Evolutionary conservation across 1,140 invertebrate genomes (phyloP).

Genomic region (Halictus rubicundus): DNA sequence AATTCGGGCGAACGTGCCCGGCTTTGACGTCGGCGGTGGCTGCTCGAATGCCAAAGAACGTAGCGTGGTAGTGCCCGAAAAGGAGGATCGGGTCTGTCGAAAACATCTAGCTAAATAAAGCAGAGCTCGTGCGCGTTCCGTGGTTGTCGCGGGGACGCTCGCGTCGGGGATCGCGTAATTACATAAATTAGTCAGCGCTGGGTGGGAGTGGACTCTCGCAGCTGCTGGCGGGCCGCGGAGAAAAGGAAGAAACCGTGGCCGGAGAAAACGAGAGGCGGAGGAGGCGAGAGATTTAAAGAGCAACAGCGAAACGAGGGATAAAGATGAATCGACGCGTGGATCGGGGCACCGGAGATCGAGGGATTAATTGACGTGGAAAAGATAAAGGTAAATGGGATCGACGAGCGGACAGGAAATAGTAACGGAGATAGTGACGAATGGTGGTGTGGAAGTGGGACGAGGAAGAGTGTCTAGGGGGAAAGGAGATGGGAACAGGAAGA

Average conservation of each 20-base stretch:
- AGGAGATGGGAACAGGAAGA: conserved; percentile 21
- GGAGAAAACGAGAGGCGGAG: neutral
- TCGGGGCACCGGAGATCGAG: neutral
- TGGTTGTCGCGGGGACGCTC: conserved; percentile 8
- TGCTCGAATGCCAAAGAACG: no score
- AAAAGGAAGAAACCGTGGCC: no score
- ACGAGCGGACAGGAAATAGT: conserved; percentile 13
- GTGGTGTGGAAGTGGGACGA: neutral
- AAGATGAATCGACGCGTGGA: conserved; percentile 5
- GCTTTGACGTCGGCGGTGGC: no score
- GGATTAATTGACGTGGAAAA: conserved; percentile 16
- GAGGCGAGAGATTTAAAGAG: no score
- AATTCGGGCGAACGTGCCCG: no score
- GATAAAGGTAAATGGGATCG: conserved; percentile 35
- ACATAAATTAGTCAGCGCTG: conserved; percentile 69
- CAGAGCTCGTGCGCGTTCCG: no score
- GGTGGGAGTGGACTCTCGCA: conserved; percentile 25
- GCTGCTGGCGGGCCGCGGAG: neutral
- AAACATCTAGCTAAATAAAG: no score
- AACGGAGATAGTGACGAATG: conserved; percentile 17
- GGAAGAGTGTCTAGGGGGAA: neutral
- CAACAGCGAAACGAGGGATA: conserved; percentile 11
- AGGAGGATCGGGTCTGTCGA: no score
- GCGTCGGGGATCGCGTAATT: conserved; percentile 67
- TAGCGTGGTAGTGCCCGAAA: no score